Base-by-base conservation (phyloP, 2,113 vertebrate genomes). In the Gobio gobio region DNA sequence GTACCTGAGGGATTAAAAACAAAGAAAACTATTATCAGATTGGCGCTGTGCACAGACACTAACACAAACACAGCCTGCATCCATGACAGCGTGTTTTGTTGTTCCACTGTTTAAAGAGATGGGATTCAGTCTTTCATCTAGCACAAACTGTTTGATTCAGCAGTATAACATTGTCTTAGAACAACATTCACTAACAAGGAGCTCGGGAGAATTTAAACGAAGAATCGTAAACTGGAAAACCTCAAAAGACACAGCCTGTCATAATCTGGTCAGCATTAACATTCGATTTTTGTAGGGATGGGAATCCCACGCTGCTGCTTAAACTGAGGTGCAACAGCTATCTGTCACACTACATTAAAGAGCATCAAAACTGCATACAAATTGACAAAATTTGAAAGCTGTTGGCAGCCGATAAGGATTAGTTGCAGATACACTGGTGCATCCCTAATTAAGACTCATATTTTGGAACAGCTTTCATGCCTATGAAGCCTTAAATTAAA, bases 31-130 rank as follows among this genome's bases (percentile, higher is more conserved):
- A 80, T 83, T 75, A 68, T 88, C 75, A 83, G 87, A 76, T 78
- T 12, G 51, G 86, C 73, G 58, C 40, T 61, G 73, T 33, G 61
- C 43, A 58, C 58, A 85, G 81, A 86, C 75, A 77, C 83, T 40
- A 89, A 83, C 70, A 85, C 80, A 87, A 89, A 85, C 83, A 89
- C 20, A 29, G 18, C 51, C 36, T 79, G 86, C 76, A 56, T 86
- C 86, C 73, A 85, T 33, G 83, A 85, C 81, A 85, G 72, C 7
- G 3, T 81, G 61, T 47, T 75, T 26, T 87, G 83, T 86, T 83
- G 59, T 47, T 82, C 54, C 83, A 47, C 78, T 45, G 54, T 82
- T 82, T 68, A 49, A 56, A 63, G 33, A 63, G 24, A 61, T 66
- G 56, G n/a, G 16, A 72, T 24, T 72, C n/a, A 78, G n/a, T 80